Evolutionary conservation across 1,140 invertebrate species (phyloP).

Genomic region (Phocides pigmalion): DNA sequence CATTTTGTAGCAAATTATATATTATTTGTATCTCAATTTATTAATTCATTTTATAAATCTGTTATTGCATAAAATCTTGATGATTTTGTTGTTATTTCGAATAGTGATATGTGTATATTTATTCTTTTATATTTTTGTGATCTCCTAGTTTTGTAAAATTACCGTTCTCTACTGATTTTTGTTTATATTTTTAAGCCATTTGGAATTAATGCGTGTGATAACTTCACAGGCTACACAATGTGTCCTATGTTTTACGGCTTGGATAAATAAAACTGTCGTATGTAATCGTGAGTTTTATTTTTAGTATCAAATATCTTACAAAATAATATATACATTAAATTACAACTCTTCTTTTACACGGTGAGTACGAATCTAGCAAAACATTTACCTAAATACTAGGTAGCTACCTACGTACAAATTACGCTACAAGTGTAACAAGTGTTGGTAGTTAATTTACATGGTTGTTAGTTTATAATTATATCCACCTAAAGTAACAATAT

Average conservation of each 20-base stretch:
- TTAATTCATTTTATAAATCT: not conserved
- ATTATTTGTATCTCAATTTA: not conserved
- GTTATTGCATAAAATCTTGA: no score
- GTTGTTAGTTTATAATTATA: no score
- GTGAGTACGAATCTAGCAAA: conserved; percentile 41
- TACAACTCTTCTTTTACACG: conserved; percentile 43
- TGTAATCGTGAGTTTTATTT: conserved; percentile 31
- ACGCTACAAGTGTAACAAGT: no score
- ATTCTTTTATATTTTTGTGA: conserved; percentile 24
- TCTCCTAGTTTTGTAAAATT: conserved; percentile 22
- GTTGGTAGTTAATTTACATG: no score
- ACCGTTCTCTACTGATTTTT: not conserved
- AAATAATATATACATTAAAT: conserved; percentile 24
- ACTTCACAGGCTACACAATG: not conserved
- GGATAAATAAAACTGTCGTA: conserved; percentile 33
- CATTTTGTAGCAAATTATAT: no score
- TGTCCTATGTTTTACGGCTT: conserved; percentile 26
- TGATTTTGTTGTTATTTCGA: conserved; percentile 21
- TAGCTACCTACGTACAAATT: no score
- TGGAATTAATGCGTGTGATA: not conserved
- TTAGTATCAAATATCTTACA: conserved; percentile 12
- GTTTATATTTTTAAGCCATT: conserved; percentile 15
- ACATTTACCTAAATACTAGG: no score
- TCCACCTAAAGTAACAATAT: no score
- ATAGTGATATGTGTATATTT: conserved; percentile 38